Base-by-base conservation (phyloP, 2,888 invertebrate species). In the Platycheirus albimanus region DNA sequence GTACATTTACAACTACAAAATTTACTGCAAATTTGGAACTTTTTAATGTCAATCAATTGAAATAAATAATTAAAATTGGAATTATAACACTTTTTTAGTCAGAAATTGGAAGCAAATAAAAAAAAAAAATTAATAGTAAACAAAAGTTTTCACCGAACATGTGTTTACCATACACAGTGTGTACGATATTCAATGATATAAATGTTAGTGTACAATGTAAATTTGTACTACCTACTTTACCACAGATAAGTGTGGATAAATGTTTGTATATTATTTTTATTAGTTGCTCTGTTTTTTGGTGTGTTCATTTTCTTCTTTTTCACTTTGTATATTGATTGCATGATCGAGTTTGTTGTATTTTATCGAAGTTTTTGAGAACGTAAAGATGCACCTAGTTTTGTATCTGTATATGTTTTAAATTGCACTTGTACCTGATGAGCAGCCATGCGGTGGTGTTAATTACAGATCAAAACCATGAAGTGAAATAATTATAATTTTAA, bases 301-400 rank as follows among this genome's bases (percentile, higher is more conserved):
- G 17, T 36, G 36, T 33, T 52, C 3, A 17, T 52, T 56, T 56
- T 38, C n/a, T n/a, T n/a, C n/a, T 6, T 5, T 13, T 38, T 38
- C 20, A 11, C 10, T 13, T n/a, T n/a, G 8, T 56, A 38, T 20
- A 13, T 20, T 52, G 78, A 13, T 20, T 52, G 78, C 63, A 79
- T 69, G 79, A 79, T 74, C 49, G 67, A 54, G 41, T 67, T 51
- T 72, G 47, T 54, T 33, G n/a, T 28, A 19, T 49, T 54, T 19
- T 38, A 11, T 49, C 30, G 13, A 41, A 74, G 64, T 33, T 80
- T 80, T 80, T 70, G 64, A 80, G 80, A 75, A 70, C 80, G 75
- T 80, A 75, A 75, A 80, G 69, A 70, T 64, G 64, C 75, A 80
- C 80, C 75, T 75, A 75, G 75, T 64, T 79, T 45, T 11, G 36